phyloP scores from a whole-genome alignment of 2,113 vertebrate genomes.

The Arenaria interpres region DNA sequence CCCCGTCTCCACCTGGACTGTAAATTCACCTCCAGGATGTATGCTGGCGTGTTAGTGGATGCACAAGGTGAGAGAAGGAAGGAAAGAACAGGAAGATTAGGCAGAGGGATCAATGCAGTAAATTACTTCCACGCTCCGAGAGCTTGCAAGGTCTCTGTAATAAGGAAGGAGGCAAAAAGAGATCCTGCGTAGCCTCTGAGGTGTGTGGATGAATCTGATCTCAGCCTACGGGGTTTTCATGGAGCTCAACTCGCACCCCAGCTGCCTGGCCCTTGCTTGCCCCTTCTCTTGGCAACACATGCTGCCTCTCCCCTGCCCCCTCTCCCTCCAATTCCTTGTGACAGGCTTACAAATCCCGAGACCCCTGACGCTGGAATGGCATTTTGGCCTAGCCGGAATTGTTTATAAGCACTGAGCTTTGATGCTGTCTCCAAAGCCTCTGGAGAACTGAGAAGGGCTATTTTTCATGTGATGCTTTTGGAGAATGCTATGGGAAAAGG shows the following conservation, averaged over 20 bases:
- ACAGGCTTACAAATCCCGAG: background rate
- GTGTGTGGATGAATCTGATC: background rate
- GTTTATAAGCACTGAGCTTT: conserved; percentile 58
- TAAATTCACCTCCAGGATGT: background rate
- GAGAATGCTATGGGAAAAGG: conserved; percentile 70
- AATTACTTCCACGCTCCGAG: background rate
- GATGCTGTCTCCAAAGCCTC: conserved; percentile 54
- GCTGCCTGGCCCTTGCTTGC: accelerated
- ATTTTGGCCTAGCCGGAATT: conserved; percentile 39
- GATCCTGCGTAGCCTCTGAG: background rate
- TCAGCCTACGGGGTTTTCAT: background rate
- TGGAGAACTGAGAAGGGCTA: conserved; percentile 31
- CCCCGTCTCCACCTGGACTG: background rate
- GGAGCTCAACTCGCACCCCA: background rate
- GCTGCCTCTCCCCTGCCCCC: background rate
- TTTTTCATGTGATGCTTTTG: conserved; percentile 59
- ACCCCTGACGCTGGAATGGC: conserved; percentile 15
- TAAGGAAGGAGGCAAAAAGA: background rate
- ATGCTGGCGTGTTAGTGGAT: background rate
- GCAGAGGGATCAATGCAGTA: background rate
- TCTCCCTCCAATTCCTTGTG: background rate
- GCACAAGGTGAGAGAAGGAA: background rate
- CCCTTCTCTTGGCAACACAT: background rate
- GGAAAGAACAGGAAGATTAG: background rate
- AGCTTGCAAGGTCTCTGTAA: background rate